A percentile compares a stretch with the other conserved stretches of the same genome.
These are phyloP conservation scores for Drosophila pegasa DNA, from an alignment of 2,888 invertebrate species.

Conservation along the genomic window DNA sequence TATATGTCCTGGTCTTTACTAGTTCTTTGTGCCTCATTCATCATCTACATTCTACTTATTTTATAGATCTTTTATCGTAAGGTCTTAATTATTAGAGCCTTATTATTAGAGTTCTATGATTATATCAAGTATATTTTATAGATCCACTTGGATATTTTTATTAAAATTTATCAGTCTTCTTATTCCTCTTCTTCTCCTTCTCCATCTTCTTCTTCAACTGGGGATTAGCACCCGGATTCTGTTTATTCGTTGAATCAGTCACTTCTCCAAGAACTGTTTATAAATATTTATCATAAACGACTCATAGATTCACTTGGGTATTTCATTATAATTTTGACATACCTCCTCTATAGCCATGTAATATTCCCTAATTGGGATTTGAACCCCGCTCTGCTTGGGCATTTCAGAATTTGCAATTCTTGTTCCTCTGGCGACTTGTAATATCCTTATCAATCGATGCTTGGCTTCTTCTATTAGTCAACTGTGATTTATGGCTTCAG, in stretches of 20 bases:
- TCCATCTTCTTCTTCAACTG: not conserved
- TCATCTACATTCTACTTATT: not conserved
- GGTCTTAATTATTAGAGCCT: not conserved
- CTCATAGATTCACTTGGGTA: not conserved
- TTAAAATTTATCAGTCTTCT: not conserved
- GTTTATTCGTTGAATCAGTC: not conserved
- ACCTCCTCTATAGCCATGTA: not conserved
- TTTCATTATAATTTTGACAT: not conserved
- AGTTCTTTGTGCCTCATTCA: not conserved
- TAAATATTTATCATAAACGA: not conserved
- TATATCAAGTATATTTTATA: not conserved
- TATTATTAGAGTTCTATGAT: not conserved
- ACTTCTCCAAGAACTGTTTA: not conserved
- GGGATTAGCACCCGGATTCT: not conserved
- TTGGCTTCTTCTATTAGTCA: constrained; percentile 2
- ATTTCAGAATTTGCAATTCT: not conserved
- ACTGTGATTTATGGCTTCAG: constrained; percentile 5
- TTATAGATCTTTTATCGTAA: not conserved
- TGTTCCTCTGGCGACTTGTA: not conserved
- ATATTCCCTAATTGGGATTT: not conserved
- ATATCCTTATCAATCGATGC: constrained; percentile 26
- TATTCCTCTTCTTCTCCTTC: no score
- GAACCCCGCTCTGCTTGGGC: not conserved
- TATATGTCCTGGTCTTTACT: no score
- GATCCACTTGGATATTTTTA: not conserved